A percentile compares a stretch with the other conserved stretches of the same genome.
These are phyloP conservation scores for Agonopterix subpropinquella DNA, from an alignment of 2,888 invertebrate species.

Conservation along the genomic window DNA sequence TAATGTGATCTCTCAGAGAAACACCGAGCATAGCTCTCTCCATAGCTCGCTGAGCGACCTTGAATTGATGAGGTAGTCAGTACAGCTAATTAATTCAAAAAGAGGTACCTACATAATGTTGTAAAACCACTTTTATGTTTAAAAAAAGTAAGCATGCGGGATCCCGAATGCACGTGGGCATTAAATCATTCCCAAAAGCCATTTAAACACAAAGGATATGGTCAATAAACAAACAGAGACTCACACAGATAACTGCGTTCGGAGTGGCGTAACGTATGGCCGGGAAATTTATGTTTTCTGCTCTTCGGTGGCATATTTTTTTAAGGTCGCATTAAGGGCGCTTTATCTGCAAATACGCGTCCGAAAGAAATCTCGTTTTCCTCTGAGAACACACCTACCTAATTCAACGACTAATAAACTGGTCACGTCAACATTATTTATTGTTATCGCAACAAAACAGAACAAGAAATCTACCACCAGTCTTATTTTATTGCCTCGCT, in stretches of 20 bases:
- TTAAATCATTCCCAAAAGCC: conserved; percentile 59
- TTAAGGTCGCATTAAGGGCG: conserved; percentile 34
- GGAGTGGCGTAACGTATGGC: conserved; percentile 37
- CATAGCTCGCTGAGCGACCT: no score
- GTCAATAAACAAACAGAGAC: conserved; percentile 60
- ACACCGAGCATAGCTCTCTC: no score
- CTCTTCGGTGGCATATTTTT: conserved; percentile 33
- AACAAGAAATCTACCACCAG: conserved; percentile 46
- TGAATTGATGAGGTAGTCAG: no score
- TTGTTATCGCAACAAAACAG: conserved; percentile 60
- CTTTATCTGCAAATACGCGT: conserved; percentile 38
- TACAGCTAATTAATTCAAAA: conserved; percentile 6
- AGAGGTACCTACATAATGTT: conserved; percentile 22
- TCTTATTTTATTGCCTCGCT: conserved; percentile 36
- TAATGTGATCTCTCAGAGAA: no score
- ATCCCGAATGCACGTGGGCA: conserved; percentile 33
- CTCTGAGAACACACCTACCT: conserved; percentile 39
- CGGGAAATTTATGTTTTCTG: conserved; percentile 37
- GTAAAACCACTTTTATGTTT: no score
- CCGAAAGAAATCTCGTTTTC: conserved; percentile 43
- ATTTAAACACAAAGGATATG: conserved; percentile 60
- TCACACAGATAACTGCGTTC: conserved; percentile 43
- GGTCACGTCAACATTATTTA: conserved; percentile 70
- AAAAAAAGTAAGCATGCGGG: conserved; percentile 35
- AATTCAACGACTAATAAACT: conserved; percentile 66